Evolutionary conservation across 1,140 invertebrate genomes (phyloP).

Genomic region (Eueides isabella): DNA sequence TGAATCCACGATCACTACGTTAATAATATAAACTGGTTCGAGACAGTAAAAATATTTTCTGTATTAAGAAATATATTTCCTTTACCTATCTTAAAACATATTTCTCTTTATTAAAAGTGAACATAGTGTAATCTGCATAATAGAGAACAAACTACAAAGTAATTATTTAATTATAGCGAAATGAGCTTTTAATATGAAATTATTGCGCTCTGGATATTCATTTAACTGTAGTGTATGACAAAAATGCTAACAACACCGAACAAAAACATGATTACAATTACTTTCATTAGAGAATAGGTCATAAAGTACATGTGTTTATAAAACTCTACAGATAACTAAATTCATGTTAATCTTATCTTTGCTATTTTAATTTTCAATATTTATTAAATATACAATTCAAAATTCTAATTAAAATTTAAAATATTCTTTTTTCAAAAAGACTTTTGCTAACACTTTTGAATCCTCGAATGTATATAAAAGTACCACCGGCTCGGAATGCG

Average conservation of each 20-base stretch:
- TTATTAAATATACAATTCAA: too few relatives aligned
- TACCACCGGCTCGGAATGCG: too few relatives aligned
- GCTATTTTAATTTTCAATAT: too few relatives aligned
- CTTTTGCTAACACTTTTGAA: too few relatives aligned
- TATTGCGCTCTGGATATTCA: not conserved
- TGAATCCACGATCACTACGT: too few relatives aligned
- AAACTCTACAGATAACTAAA: not conserved
- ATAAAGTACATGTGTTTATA: not conserved
- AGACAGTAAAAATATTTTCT: too few relatives aligned
- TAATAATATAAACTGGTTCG: too few relatives aligned
- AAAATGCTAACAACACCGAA: not conserved
- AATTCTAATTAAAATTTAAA: too few relatives aligned
- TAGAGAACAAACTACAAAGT: constrained; percentile 7
- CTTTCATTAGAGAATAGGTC: not conserved
- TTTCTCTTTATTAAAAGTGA: not conserved
- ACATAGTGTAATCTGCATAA: constrained; percentile 10
- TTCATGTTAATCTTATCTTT: too few relatives aligned
- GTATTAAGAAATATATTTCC: not conserved
- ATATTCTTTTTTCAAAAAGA: too few relatives aligned
- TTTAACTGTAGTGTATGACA: not conserved
- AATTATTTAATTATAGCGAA: constrained; percentile 1
- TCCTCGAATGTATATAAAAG: too few relatives aligned
- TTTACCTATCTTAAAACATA: not conserved
- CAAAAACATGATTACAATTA: not conserved
- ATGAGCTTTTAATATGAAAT: constrained; percentile 11